Conservation (phyloP, 2,888 invertebrate species). For the Thymelicus sylvestris region DNA sequence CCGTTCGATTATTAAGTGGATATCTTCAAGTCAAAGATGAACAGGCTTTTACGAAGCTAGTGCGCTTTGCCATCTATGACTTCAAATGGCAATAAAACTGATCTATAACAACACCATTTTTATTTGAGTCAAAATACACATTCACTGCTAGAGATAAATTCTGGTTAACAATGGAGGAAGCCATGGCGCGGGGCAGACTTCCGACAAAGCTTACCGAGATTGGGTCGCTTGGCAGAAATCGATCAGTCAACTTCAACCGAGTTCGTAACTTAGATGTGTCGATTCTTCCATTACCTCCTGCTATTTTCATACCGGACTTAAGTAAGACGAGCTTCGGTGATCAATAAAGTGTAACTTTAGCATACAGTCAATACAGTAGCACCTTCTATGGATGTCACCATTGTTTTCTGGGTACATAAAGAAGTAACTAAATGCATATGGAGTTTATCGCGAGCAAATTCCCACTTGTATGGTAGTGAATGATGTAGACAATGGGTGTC, state of each 20-base stretch:
- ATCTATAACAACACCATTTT: no score
- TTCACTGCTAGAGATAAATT: no score
- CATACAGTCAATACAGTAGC: constrained; percentile 48
- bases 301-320: constrained; percentile 40
- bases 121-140: no score
- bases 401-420: constrained; percentile 52
- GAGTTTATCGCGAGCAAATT: constrained; percentile 50
- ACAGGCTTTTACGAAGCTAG: no score
- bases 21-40: no score
- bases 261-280: constrained; percentile 38
- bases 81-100: no score
- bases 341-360: constrained; percentile 47
- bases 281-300: constrained; percentile 36
- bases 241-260: constrained; percentile 13
- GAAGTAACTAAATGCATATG: constrained; percentile 48
- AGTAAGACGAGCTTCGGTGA: constrained; percentile 42
- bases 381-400: constrained; percentile 50
- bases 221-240: constrained; percentile 9
- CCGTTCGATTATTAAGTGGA: no score
- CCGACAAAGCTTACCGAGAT: no score
- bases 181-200: no score
- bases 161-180: no score
- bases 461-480: constrained; percentile 48
- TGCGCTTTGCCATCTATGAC: no score
- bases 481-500: constrained; percentile 45